Conservation (phyloP, 2,113 vertebrate species). For the Sinocyclocheilus maitianheensis region DNA sequence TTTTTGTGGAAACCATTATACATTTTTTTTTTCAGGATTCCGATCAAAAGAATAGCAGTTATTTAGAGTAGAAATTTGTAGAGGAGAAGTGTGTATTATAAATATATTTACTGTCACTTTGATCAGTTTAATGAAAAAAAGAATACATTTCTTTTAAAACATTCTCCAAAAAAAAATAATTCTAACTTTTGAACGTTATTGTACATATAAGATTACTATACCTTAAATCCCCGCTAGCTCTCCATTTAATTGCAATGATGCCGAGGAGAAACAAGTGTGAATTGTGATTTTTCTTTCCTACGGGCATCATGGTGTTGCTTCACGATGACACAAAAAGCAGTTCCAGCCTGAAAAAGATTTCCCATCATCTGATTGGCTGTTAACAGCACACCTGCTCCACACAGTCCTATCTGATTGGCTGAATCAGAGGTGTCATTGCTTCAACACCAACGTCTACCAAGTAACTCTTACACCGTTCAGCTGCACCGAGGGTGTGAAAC, state of each 20-base stretch:
- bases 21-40: too few relatives aligned
- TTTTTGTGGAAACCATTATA: too few relatives aligned
- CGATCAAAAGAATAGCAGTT: too few relatives aligned
- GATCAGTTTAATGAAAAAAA: not conserved
- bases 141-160: not conserved
- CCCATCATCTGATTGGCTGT: not conserved
- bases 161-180: too few relatives aligned
- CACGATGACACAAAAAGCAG: not conserved
- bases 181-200: too few relatives aligned
- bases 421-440: not conserved
- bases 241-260: too few relatives aligned
- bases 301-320: not conserved
- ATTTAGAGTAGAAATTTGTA: not conserved
- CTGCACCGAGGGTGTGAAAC: not conserved
- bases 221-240: too few relatives aligned
- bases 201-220: too few relatives aligned
- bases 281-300: not conserved
- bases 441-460: not conserved
- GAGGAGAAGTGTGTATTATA: too few relatives aligned
- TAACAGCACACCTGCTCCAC: not conserved
- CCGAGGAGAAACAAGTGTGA: too few relatives aligned
- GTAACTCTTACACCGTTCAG: not conserved
- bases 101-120: too few relatives aligned
- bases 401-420: not conserved
- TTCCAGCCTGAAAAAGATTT: not conserved